phyloP scores from a whole-genome alignment of 2,888 invertebrate species.

The Chorisops tibialis region DNA sequence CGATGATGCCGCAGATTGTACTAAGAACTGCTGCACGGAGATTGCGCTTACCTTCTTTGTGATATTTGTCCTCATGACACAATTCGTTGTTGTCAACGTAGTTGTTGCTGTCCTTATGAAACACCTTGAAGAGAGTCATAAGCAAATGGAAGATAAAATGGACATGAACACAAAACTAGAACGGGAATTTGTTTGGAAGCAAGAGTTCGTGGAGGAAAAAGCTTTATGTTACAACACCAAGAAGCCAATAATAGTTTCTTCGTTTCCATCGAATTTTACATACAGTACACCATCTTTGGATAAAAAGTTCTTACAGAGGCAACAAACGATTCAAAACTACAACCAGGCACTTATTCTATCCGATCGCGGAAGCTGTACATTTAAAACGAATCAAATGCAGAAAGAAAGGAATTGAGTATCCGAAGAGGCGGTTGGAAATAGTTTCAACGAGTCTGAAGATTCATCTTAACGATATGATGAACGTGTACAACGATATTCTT shows the following conservation, averaged over 20 bases:
- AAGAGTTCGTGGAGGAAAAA: conserved; percentile 70
- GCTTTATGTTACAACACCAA: conserved; percentile 63
- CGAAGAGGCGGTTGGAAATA: conserved; percentile 60
- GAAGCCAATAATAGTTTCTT: conserved; percentile 64
- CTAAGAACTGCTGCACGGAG: conserved; percentile 95
- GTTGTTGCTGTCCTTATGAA: conserved; percentile 99
- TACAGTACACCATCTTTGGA: conserved; percentile 67
- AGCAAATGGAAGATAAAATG: conserved; percentile 79
- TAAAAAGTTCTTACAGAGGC: conserved; percentile 46
- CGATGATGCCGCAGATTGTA: conserved; percentile 84
- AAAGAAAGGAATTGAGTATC: conserved; percentile 58
- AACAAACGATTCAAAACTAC: conserved; percentile 51
- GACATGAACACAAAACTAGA: conserved; percentile 92
- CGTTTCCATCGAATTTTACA: conserved; percentile 80
- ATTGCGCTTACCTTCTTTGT: conserved; percentile 99
- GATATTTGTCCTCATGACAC: conserved; percentile 98
- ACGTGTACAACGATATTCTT: conserved; percentile 20
- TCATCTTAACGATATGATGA: conserved; percentile 21
- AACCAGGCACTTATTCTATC: conserved; percentile 45
- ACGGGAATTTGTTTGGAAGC: conserved; percentile 76
- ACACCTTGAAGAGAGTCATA: conserved; percentile 98
- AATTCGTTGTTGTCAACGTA: conserved; percentile 99
- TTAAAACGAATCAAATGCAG: conserved; percentile 42
- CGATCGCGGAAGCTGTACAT: conserved; percentile 50
- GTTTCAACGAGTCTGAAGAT: conserved; percentile 42